Base-by-base conservation (phyloP, 2,888 invertebrate genomes). In the Heliconius cydno region DNA sequence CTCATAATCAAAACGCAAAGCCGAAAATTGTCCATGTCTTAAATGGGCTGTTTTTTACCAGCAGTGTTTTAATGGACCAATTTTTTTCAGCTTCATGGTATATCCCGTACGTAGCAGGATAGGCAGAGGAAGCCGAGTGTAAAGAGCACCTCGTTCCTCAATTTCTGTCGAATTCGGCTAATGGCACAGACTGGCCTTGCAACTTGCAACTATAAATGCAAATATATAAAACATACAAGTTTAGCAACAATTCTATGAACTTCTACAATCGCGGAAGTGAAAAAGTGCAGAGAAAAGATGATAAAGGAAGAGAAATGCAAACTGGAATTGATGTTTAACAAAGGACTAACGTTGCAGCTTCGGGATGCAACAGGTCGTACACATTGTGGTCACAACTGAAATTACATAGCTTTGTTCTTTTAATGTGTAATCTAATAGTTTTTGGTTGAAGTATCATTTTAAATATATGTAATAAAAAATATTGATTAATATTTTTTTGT, bases 341-440 rank as follows among this genome's bases (percentile, higher is more conserved):
- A 85, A 79, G 82, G 80, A 75, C 75, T 73, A 80, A 30, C 41
- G 46, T 77, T 81, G 84, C 85, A 86, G 84, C 84, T 85, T 87
- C 86, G 84, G 84, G 82, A 84, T 85, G 88, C 89, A 90, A 88
- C 90, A 91, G 89, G 89, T 91, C 88, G 90, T 90, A 87, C 90
- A 90, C 87, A 87, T 88, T 92, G 92, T 85, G 92, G 91, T 92
- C 84, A 81, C 85, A 85, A 85, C 89, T 92, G 89, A 89, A 91
- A 92, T 93, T 91, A 91, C 91, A 91, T 88, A 87, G 87, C 89
- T 88, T 90, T 91, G 91, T 91, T 90, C 89, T 89, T 87, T 88
- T 88, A 88, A 89, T 88, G 88, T 84, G 92, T 90, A 91, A 92
- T 86, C 82, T 84, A 89, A 92, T 92, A 92, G 87, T 83, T 82